Evolutionary conservation across 1,140 invertebrate species (phyloP).

Genomic region (Drosophila orosa): DNA sequence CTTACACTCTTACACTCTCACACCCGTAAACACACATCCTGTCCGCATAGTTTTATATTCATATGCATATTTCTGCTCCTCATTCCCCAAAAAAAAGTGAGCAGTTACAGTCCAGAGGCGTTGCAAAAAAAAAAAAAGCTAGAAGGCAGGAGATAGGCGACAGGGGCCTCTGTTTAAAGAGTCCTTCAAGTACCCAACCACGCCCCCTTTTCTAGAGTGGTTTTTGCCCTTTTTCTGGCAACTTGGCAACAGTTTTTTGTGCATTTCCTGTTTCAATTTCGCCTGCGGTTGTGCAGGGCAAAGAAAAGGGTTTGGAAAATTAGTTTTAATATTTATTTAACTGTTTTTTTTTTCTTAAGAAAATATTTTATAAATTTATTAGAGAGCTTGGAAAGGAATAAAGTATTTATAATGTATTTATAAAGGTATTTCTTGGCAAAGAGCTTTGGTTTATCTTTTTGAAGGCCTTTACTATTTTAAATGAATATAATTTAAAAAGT

Average conservation of each 20-base stretch:
- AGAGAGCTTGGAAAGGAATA: background rate
- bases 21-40: slow-evolving; percentile 42
- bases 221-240: slow-evolving; percentile 40
- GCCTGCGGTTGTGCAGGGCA: slow-evolving; percentile 22
- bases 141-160: background rate
- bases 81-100: slow-evolving; percentile 13
- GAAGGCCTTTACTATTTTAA: background rate
- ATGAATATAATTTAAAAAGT: background rate
- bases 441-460: background rate
- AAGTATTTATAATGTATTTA: background rate
- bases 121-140: background rate
- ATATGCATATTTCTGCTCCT: slow-evolving; percentile 66
- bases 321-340: background rate
- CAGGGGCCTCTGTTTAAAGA: slow-evolving; percentile 62
- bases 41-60: slow-evolving; percentile 77
- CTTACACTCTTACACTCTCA: slow-evolving; percentile 6
- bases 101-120: slow-evolving; percentile 31
- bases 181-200: slow-evolving; percentile 39
- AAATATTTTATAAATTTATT: background rate
- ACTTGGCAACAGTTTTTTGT: slow-evolving; percentile 10
- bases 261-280: slow-evolving; percentile 38
- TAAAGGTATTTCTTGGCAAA: too few relatives aligned
- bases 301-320: background rate
- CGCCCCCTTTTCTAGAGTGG: slow-evolving; percentile 16
- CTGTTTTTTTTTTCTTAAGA: background rate